Evolutionary conservation across 2,888 invertebrate genomes (phyloP).

Genomic region (Cephus rjabovi): DNA sequence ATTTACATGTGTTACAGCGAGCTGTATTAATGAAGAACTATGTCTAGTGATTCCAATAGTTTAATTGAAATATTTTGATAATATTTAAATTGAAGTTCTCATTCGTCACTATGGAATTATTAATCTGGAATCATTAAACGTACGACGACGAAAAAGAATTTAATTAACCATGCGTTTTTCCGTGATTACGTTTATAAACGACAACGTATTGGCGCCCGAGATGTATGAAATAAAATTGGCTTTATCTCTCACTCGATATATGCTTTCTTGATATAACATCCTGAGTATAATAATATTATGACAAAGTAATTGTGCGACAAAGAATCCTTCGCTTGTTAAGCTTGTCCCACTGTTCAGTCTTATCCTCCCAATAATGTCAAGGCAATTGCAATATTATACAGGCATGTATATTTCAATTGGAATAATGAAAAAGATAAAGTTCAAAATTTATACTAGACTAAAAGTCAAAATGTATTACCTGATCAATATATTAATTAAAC

Average conservation of each 20-base stretch:
- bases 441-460: not conserved
- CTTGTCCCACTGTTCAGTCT: not conserved
- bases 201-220: not conserved
- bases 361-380: not conserved
- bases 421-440: conserved; percentile 13
- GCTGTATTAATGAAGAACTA: not conserved
- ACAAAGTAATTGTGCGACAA: not conserved
- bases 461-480: no score
- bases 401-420: conserved; percentile 23
- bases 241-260: not conserved
- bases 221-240: not conserved
- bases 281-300: no score
- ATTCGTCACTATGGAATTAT: not conserved
- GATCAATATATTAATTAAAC: not conserved
- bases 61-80: no score
- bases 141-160: not conserved
- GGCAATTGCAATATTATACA: conserved; percentile 22
- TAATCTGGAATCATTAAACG: not conserved
- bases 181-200: not conserved
- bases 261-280: not conserved
- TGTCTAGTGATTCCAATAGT: no score
- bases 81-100: no score
- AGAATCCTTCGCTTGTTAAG: not conserved
- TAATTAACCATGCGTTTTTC: not conserved
- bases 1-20: not conserved